Conservation (phyloP, 2,888 invertebrate species). For the Agrilus cyanescens region DNA sequence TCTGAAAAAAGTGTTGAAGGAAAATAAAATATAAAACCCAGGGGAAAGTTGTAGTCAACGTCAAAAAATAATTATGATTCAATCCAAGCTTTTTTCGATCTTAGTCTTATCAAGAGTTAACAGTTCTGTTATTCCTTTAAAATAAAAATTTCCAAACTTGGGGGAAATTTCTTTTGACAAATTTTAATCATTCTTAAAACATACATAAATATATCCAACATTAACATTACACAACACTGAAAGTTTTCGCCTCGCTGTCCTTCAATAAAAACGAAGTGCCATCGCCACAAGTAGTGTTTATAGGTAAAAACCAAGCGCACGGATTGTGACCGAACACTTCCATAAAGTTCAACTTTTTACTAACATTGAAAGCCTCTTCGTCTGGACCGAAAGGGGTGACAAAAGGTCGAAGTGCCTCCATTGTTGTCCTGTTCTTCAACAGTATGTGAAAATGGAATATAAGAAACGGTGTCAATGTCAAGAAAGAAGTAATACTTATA, state of each 20-base stretch:
- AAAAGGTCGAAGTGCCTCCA: constrained; percentile 89
- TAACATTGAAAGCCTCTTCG: constrained; percentile 85
- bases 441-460: constrained; percentile 89
- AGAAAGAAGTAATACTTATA: constrained; percentile 86
- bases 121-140: too few species aligned
- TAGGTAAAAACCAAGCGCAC: constrained; percentile 72
- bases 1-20: too few species aligned
- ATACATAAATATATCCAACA: too few species aligned
- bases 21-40: too few species aligned
- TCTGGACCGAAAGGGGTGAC: constrained; percentile 82
- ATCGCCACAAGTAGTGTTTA: constrained; percentile 65
- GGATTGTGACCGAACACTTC: constrained; percentile 87
- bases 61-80: too few species aligned
- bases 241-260: neutral
- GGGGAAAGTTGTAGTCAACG: too few species aligned
- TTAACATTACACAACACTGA: neutral
- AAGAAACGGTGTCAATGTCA: constrained; percentile 83
- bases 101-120: too few species aligned
- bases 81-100: too few species aligned
- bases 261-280: constrained; percentile 15
- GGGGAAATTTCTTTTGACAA: too few species aligned
- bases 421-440: constrained; percentile 76
- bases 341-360: constrained; percentile 73
- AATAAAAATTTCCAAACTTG: too few species aligned
- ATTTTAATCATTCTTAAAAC: too few species aligned